These are phyloP conservation scores for Gracilinanus agilis DNA, from an alignment of 2,113 vertebrate species.

Conservation along the genomic window DNA sequence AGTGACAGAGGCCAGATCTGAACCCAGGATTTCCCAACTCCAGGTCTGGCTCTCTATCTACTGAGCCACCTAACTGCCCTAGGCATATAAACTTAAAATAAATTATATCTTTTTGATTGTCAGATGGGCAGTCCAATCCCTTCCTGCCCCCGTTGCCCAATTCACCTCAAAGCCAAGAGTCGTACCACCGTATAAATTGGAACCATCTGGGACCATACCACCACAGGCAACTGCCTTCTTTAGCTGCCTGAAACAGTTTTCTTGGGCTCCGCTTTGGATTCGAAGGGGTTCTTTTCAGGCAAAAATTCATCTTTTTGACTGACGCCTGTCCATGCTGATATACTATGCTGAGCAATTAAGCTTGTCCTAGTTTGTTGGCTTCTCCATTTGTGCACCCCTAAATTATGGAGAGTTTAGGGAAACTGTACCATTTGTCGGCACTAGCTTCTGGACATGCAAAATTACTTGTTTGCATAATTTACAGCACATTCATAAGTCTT, in stretches of 20 bases:
- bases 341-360: slow-evolving; percentile 20
- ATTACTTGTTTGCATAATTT: slow-evolving; percentile 71
- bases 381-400: slow-evolving; percentile 54
- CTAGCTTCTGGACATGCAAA: slow-evolving; percentile 74
- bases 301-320: slow-evolving; percentile 20
- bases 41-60: too few species aligned
- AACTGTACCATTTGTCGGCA: slow-evolving; percentile 50
- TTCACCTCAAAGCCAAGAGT: background rate
- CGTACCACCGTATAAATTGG: background rate
- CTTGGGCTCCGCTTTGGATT: background rate
- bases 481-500: slow-evolving; percentile 66
- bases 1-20: too few species aligned
- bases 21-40: too few species aligned
- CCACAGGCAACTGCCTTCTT: background rate
- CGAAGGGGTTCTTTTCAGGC: background rate
- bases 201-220: background rate
- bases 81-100: background rate
- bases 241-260: background rate
- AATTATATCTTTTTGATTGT: background rate
- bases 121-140: background rate
- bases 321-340: background rate
- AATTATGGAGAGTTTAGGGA: slow-evolving; percentile 68
- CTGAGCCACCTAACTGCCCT: too few species aligned
- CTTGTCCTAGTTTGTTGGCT: slow-evolving; percentile 28
- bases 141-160: background rate